phyloP scores from a whole-genome alignment of 2,888 invertebrate genomes.

The Polylopha cassiicola region DNA sequence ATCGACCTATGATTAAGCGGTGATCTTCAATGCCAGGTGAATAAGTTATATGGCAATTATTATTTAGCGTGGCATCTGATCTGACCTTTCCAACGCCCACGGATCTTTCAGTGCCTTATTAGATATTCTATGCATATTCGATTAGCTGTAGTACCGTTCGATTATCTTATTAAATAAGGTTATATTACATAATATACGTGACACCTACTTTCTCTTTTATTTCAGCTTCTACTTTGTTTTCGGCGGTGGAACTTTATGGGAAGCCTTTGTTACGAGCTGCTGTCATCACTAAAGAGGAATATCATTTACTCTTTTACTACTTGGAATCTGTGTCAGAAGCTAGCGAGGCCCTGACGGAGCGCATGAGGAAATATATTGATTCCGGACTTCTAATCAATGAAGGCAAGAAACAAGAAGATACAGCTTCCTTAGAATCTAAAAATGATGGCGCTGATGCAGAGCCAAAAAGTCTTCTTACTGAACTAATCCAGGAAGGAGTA shows the following conservation, averaged over 20 bases:
- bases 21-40: constrained; percentile 58
- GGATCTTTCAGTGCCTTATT: constrained; percentile 33
- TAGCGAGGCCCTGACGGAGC: constrained; percentile 66
- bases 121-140: constrained; percentile 19
- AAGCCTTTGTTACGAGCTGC: constrained; percentile 75
- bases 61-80: constrained; percentile 32
- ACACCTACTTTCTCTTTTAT: constrained; percentile 43
- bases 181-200: constrained; percentile 20
- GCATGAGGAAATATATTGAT: constrained; percentile 71
- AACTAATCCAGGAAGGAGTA: constrained; percentile 68
- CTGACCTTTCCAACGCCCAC: constrained; percentile 47
- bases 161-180: constrained; percentile 17
- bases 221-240: constrained; percentile 75
- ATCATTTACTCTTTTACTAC: constrained; percentile 73
- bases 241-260: constrained; percentile 80
- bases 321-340: constrained; percentile 71
- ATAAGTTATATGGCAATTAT: constrained; percentile 35
- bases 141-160: constrained; percentile 16
- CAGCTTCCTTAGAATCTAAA: constrained; percentile 35
- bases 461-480: constrained; percentile 61
- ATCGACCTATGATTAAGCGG: constrained; percentile 26
- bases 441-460: constrained; percentile 43
- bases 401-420: constrained; percentile 39
- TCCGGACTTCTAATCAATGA: constrained; percentile 63
- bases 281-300: constrained; percentile 72